Evolutionary conservation across 2,797 vertebrate genomes (phyloP).

Genomic region (Lycodopsis pacificus): DNA sequence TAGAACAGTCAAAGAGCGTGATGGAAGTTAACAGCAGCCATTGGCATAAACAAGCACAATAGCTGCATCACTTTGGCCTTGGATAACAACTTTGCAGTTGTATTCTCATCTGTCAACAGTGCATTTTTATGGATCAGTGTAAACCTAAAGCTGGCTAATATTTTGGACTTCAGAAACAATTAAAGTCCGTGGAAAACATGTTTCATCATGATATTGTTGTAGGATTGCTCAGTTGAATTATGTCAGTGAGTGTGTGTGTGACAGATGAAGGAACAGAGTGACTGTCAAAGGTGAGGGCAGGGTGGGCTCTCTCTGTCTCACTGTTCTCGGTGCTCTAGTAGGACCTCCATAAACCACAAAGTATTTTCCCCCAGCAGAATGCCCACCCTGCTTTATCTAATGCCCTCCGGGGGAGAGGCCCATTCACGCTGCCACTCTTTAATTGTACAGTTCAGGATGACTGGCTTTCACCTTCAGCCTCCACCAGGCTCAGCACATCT

Average conservation of each 20-base stretch:
- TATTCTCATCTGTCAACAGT: not conserved
- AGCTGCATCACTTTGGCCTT: not conserved
- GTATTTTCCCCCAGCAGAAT: constrained; percentile 33
- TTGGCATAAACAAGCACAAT: not conserved
- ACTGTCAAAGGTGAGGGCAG: constrained; percentile 42
- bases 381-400: constrained; percentile 68
- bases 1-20: not conserved
- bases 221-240: constrained; percentile 1
- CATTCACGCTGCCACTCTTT: constrained; percentile 72
- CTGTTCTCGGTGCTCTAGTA: constrained; percentile 24
- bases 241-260: constrained; percentile 8
- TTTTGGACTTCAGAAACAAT: not conserved
- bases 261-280: constrained; percentile 27
- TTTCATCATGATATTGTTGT: not conserved
- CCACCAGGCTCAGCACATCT: constrained; percentile 65
- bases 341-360: constrained; percentile 58
- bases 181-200: not conserved
- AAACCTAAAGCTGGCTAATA: not conserved
- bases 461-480: constrained; percentile 82
- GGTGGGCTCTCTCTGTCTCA: constrained; percentile 22
- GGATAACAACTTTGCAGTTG: not conserved
- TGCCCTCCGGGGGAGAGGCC: constrained; percentile 67
- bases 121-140: not conserved
- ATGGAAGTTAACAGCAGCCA: not conserved
- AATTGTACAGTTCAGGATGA: constrained; percentile 85